These are phyloP conservation scores for Hydrozoanthus tunicans DNA, from an alignment of 64 coral and sea anemone species.

Conservation along the genomic window DNA sequence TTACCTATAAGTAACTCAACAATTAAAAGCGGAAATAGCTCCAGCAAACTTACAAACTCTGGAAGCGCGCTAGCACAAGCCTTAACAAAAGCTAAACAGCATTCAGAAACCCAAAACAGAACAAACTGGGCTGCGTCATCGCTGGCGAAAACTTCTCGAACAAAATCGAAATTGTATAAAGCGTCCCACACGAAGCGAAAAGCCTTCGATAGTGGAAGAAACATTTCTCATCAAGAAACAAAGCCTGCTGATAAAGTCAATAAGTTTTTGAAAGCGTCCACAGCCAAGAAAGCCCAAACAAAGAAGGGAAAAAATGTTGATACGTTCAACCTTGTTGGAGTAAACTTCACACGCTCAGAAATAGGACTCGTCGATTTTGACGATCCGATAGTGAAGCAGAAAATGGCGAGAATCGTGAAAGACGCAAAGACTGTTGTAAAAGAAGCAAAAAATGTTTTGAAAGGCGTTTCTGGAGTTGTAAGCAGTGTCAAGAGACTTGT, in stretches of 20 bases:
- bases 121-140: not conserved
- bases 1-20: not conserved
- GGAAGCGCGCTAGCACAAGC: not conserved
- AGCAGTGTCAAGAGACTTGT: slow-evolving; percentile 63
- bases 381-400: slow-evolving; percentile 40
- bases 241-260: not conserved
- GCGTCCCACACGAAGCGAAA: not conserved
- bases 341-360: slow-evolving; percentile 49
- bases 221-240: not conserved
- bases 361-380: slow-evolving; percentile 58
- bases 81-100: too few relatives aligned
- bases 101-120: not conserved
- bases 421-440: slow-evolving; percentile 66
- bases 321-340: slow-evolving; percentile 26
- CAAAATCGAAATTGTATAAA: not conserved
- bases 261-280: not conserved
- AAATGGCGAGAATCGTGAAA: slow-evolving; percentile 62
- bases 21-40: not conserved
- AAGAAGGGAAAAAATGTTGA: not conserved
- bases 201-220: not conserved
- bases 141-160: not conserved
- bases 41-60: not conserved
- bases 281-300: not conserved
- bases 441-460: slow-evolving; percentile 72
- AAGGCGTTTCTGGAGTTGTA: slow-evolving; percentile 64